These are phyloP conservation scores for Pseudomugil gertrudae DNA, from an alignment of 2,797 vertebrate genomes.

Conservation along the genomic window DNA sequence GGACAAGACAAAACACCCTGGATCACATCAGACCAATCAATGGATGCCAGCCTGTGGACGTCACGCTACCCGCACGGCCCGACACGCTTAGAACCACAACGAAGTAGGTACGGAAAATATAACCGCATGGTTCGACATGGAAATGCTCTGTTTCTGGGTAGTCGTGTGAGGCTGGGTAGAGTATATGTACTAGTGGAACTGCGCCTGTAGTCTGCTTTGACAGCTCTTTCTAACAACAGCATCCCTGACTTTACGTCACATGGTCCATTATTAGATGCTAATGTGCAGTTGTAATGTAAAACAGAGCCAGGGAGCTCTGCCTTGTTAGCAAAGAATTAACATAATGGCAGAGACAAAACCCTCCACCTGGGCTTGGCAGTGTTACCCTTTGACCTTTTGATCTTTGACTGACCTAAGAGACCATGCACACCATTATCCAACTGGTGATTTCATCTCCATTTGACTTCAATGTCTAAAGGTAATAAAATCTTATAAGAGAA, in stretches of 20 bases:
- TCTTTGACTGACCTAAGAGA: constrained; percentile 2
- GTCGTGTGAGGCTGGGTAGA: no score
- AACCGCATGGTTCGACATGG: no score
- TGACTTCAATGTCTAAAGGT: neutral
- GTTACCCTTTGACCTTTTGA: constrained; percentile 26
- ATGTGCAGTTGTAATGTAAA: constrained; percentile 30
- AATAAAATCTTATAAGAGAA: neutral
- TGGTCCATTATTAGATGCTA: constrained; percentile 34
- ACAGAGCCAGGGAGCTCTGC: constrained; percentile 21
- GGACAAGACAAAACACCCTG: no score
- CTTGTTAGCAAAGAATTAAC: constrained; percentile 4
- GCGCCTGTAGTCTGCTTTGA: constrained; percentile 33
- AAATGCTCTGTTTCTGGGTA: no score
- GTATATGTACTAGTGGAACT: no score
- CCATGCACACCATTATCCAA: neutral
- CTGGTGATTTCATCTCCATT: neutral
- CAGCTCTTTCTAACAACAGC: constrained; percentile 49
- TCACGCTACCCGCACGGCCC: no score
- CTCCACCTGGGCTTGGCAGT: constrained; percentile 13
- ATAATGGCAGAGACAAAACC: constrained; percentile 1
- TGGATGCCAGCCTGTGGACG: no score
- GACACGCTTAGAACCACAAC: no score
- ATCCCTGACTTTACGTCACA: constrained; percentile 54
- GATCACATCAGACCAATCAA: no score
- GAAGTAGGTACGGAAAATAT: no score